These are phyloP conservation scores for Ctenosaura bakeri DNA, from an alignment of 2,797 vertebrate species.

Conservation along the genomic window DNA sequence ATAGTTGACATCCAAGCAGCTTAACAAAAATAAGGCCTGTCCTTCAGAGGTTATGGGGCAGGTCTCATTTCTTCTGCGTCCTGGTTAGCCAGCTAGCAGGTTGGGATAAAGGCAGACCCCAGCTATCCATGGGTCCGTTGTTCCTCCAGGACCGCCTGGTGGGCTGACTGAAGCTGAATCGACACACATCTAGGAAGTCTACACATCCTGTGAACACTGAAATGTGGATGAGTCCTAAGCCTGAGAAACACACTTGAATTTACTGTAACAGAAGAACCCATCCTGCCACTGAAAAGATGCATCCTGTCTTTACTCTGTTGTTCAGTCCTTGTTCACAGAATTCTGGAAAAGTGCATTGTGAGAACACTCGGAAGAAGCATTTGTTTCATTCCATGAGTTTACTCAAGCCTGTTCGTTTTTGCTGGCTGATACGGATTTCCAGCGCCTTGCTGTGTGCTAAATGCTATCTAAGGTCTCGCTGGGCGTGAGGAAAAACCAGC, in stretches of 20 bases:
- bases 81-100: neutral
- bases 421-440: neutral
- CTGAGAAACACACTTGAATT: neutral
- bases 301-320: neutral
- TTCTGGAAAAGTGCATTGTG: neutral
- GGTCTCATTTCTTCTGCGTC: too few species aligned
- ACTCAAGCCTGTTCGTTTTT: neutral
- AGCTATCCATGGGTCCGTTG: too few species aligned
- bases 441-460: neutral
- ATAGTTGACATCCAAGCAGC: too few species aligned
- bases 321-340: too few species aligned
- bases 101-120: too few species aligned
- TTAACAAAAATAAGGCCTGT: too few species aligned
- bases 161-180: too few species aligned
- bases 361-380: neutral
- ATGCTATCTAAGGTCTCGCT: conserved; percentile 28
- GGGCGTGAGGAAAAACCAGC: conserved; percentile 17
- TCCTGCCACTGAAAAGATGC: neutral
- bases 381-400: neutral
- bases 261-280: neutral
- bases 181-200: neutral
- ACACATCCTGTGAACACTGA: neutral
- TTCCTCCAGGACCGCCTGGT: too few species aligned
- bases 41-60: too few species aligned
- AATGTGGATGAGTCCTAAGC: neutral